Conservation (phyloP, 1,140 invertebrate species). For the Melanaphis sacchari region DNA sequence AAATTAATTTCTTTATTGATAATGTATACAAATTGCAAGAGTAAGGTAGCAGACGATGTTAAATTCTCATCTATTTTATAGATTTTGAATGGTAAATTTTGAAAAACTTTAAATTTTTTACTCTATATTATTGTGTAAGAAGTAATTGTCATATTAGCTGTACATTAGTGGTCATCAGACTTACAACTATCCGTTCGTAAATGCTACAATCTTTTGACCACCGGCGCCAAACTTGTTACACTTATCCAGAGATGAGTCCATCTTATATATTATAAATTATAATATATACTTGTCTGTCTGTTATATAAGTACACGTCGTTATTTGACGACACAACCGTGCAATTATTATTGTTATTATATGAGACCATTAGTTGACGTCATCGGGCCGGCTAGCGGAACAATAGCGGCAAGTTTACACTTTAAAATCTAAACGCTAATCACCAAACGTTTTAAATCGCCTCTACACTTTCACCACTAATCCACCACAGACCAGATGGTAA, state of each 20-base stretch:
- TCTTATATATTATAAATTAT: neutral
- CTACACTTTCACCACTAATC: neutral
- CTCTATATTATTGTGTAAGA: neutral
- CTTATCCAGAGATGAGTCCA: neutral
- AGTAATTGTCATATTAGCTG: neutral
- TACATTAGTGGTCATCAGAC: neutral
- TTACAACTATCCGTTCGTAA: neutral
- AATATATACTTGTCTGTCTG: neutral
- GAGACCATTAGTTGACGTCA: neutral
- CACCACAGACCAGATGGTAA: neutral
- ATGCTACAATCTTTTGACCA: neutral
- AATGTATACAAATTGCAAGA: too few species aligned
- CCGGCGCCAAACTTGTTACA: conserved; percentile 3
- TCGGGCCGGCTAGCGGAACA: neutral
- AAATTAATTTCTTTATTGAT: too few species aligned
- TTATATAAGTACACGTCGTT: neutral
- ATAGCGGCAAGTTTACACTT: neutral
- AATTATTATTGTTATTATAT: neutral
- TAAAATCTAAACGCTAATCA: neutral
- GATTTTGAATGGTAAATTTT: fast-evolving
- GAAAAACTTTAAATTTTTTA: neutral
- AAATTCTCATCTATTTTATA: neutral
- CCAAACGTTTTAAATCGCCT: neutral
- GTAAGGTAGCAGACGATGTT: neutral
- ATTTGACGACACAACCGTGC: neutral